phyloP scores from a whole-genome alignment of 2,113 vertebrate species.

The Ellobius talpinus region DNA sequence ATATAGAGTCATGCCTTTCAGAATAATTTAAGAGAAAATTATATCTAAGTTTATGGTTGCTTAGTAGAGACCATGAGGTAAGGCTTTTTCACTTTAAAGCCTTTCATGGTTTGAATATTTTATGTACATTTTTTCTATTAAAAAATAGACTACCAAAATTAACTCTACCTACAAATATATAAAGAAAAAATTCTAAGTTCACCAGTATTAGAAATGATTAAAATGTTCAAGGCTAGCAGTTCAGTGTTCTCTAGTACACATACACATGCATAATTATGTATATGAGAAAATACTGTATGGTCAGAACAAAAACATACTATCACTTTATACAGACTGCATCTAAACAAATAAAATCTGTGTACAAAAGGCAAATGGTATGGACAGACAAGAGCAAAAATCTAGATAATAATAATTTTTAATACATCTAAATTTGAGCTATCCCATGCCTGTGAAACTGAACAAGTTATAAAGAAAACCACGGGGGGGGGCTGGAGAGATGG shows the following conservation, averaged over 20 bases:
- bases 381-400: conserved; percentile 25
- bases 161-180: too few species aligned
- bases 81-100: too few species aligned
- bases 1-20: background rate
- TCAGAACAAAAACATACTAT: background rate
- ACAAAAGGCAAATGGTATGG: conserved; percentile 10
- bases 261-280: too few species aligned
- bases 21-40: conserved; percentile 32
- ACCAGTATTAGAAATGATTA: too few species aligned
- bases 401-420: conserved; percentile 9
- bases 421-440: conserved; percentile 23
- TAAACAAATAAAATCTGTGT: conserved; percentile 18
- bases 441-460: conserved; percentile 16
- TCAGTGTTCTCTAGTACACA: too few species aligned
- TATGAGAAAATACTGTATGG: background rate
- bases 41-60: conserved; percentile 14
- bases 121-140: too few species aligned
- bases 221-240: too few species aligned
- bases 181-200: too few species aligned
- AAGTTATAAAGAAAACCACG: conserved; percentile 32
- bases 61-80: background rate
- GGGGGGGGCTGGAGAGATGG: too few species aligned
- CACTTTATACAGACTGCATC: conserved; percentile 23
- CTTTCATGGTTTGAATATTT: too few species aligned
- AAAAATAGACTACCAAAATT: too few species aligned